Conservation (phyloP, 2,888 invertebrate species). For the Nemotelus pantherinus region DNA sequence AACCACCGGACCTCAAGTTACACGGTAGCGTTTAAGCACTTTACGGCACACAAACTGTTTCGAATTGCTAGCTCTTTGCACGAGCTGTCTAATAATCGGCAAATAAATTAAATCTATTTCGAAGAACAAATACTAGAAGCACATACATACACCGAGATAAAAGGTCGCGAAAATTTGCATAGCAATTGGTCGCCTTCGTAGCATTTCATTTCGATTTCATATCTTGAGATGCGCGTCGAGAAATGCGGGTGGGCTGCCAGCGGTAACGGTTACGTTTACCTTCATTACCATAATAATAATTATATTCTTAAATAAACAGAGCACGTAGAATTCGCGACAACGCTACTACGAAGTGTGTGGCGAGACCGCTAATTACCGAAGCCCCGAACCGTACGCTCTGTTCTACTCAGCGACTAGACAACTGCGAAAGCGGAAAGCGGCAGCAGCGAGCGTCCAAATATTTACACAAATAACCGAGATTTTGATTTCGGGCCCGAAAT, state of each 20-base stretch:
- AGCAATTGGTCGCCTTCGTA: slow-evolving; percentile 24
- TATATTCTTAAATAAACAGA: slow-evolving; percentile 20
- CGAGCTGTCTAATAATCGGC: background rate
- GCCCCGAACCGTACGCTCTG: slow-evolving; percentile 18
- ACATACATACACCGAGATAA: slow-evolving; percentile 7
- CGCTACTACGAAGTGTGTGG: background rate
- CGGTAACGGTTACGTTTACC: slow-evolving; percentile 7
- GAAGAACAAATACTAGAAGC: slow-evolving; percentile 6
- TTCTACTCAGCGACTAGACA: too few species aligned
- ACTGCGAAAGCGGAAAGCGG: background rate
- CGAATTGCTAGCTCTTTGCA: background rate
- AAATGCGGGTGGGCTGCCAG: background rate
- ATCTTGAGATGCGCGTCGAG: background rate
- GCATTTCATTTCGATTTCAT: slow-evolving; percentile 27
- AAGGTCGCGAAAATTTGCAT: slow-evolving; percentile 31
- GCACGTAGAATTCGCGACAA: slow-evolving; percentile 16
- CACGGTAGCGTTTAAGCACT: background rate
- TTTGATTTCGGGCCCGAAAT: slow-evolving; percentile 7
- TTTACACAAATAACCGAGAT: slow-evolving; percentile 30
- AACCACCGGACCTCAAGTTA: background rate
- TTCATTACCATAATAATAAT: background rate
- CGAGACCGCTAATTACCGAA: slow-evolving; percentile 22
- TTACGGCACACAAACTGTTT: too few species aligned
- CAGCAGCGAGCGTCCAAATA: slow-evolving; percentile 29
- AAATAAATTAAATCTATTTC: background rate